A percentile compares a stretch with the other conserved stretches of the same genome.
Evolutionary conservation across 2,113 vertebrate species (phyloP).

Genomic region (Danionella cerebrum): DNA sequence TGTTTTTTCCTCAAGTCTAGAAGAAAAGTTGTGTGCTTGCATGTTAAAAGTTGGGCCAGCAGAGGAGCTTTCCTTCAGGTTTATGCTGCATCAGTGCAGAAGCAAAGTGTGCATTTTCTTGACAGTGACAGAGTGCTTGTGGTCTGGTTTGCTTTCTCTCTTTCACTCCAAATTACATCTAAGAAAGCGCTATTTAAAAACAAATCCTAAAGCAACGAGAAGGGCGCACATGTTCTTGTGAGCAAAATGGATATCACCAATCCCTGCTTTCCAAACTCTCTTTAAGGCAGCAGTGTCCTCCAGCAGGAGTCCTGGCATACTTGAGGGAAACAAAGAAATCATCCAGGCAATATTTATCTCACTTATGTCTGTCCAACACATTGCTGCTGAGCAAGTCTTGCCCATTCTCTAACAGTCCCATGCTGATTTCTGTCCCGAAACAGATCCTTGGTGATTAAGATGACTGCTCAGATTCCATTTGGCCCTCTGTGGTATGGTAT

Average conservation of each 20-base stretch:
- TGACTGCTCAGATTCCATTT: conserved; percentile 6
- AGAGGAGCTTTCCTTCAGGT: conserved; percentile 1
- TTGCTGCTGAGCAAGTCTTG: conserved; percentile 24
- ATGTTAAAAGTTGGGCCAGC: neutral
- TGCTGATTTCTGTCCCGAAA: conserved; percentile 23
- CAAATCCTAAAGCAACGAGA: conserved; percentile 6
- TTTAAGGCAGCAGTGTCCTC: conserved; percentile 16
- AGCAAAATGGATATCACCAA: conserved; percentile 36
- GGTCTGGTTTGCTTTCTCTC: conserved; percentile 14
- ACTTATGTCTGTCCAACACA: conserved; percentile 35
- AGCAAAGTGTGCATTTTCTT: conserved; percentile 24
- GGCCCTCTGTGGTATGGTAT: neutral
- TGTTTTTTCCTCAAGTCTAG: too few relatives aligned
- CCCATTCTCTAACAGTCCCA: conserved; percentile 19
- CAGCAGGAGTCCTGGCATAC: conserved; percentile 20
- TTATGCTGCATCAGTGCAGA: conserved; percentile 33
- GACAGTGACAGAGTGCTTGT: conserved; percentile 40
- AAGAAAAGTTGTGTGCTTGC: conserved; percentile 1
- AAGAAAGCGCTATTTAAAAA: conserved; percentile 1
- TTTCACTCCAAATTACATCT: neutral
- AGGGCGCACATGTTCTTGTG: conserved; percentile 35
- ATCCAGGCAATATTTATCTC: conserved; percentile 35
- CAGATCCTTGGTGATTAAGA: conserved; percentile 22
- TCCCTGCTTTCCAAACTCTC: conserved; percentile 11
- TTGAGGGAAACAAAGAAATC: conserved; percentile 25